Evolutionary conservation across 2,113 vertebrate species (phyloP).

Genomic region (Apodemus sylvaticus): DNA sequence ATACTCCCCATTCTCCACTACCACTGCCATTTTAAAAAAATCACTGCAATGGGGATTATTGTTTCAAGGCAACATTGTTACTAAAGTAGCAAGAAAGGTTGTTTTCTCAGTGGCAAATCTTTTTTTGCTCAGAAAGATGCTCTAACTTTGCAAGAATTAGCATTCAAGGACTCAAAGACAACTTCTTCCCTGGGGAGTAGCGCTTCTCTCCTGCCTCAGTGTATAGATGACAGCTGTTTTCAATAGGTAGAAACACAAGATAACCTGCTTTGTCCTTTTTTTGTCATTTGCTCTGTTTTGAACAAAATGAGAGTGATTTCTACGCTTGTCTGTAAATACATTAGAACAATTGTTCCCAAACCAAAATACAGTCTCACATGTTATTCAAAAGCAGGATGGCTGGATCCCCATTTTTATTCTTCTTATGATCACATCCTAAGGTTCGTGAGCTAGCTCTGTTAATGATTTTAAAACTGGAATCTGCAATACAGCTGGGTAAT

Average conservation of each 20-base stretch:
- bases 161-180: not conserved
- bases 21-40: not conserved
- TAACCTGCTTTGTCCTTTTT: not conserved
- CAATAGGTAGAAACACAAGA: not conserved
- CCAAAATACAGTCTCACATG: not conserved
- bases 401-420: not conserved
- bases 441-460: not conserved
- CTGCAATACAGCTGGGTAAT: not conserved
- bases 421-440: not conserved
- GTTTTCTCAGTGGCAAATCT: not conserved
- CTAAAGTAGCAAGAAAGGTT: not conserved
- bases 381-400: not conserved
- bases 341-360: not conserved
- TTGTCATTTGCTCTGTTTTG: not conserved
- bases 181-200: fast-evolving
- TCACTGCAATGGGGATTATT: not conserved
- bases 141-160: not conserved
- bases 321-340: not conserved
- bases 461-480: not conserved
- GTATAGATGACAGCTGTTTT: not conserved
- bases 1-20: not conserved
- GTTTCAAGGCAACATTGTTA: not conserved
- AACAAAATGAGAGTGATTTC: not conserved
- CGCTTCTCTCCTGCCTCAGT: not conserved
- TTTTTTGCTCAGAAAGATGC: not conserved